Evolutionary conservation across 2,888 invertebrate genomes (phyloP).

Genomic region (Ethmia dodecea): DNA sequence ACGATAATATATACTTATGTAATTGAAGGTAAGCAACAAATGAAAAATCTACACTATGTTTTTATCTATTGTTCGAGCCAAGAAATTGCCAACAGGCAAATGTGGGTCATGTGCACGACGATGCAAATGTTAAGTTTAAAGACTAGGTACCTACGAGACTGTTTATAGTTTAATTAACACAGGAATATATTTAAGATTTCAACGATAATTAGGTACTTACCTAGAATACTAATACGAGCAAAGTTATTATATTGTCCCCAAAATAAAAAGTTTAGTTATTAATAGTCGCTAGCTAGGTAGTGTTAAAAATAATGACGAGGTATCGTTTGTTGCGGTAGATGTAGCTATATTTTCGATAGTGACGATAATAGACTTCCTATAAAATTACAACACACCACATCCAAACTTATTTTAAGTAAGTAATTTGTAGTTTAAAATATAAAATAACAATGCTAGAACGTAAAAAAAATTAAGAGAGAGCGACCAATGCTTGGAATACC

Average conservation of each 20-base stretch:
- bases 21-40: neutral
- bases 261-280: conserved; percentile 50
- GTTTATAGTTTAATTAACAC: conserved; percentile 8
- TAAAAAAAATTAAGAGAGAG: too few relatives aligned
- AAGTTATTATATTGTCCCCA: conserved; percentile 49
- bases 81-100: conserved; percentile 1
- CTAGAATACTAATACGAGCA: conserved; percentile 35
- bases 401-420: too few relatives aligned
- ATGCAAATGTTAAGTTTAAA: neutral
- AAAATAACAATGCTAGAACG: too few relatives aligned
- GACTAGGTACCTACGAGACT: conserved; percentile 8
- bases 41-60: neutral
- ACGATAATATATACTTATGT: neutral
- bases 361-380: too few relatives aligned
- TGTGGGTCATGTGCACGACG: conserved; percentile 5
- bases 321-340: too few relatives aligned
- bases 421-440: too few relatives aligned
- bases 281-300: conserved; percentile 56
- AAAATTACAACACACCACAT: too few relatives aligned
- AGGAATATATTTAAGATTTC: conserved; percentile 4
- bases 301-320: conserved; percentile 49
- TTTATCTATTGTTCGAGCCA: too few relatives aligned
- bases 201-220: conserved; percentile 11
- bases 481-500: too few relatives aligned
- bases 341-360: too few relatives aligned